Conservation (phyloP, 1,140 invertebrate genomes). For the Drosophila erecta region DNA sequence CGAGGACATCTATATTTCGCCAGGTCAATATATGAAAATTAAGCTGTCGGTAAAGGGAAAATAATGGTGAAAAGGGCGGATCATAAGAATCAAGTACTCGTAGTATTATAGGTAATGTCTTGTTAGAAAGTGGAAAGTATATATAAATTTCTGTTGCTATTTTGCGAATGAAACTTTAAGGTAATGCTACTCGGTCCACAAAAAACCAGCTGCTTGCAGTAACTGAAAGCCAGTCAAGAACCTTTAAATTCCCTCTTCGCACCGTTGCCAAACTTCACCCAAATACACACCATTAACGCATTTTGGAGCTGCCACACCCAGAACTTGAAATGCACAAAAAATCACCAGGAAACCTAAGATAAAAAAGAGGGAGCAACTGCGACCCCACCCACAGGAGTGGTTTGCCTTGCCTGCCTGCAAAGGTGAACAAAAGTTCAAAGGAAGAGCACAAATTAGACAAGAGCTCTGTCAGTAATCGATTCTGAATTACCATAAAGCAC, state of each 20-base stretch:
- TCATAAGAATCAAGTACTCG: too few relatives aligned
- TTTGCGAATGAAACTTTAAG: too few relatives aligned
- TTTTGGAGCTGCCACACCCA: constrained; percentile 42
- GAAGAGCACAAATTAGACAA: constrained; percentile 48
- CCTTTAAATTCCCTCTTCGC: background rate
- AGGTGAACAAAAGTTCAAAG: constrained; percentile 43
- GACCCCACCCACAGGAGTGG: constrained; percentile 28
- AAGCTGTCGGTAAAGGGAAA: background rate
- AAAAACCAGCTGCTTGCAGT: background rate
- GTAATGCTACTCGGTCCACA: too few relatives aligned
- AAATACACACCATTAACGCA: constrained; percentile 37
- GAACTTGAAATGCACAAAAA: constrained; percentile 47
- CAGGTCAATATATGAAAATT: background rate
- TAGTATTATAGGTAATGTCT: too few relatives aligned
- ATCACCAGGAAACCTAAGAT: constrained; percentile 15
- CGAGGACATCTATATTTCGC: constrained; percentile 2
- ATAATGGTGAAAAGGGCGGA: background rate
- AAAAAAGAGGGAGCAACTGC: constrained; percentile 15
- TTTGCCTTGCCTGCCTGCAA: constrained; percentile 19
- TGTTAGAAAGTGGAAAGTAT: too few relatives aligned
- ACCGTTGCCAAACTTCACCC: constrained; percentile 48
- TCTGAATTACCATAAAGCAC: constrained; percentile 50
- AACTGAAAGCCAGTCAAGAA: constrained; percentile 8
- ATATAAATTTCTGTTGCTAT: too few relatives aligned
- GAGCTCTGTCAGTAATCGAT: constrained; percentile 45